Base-by-base conservation (phyloP, 1,140 invertebrate genomes). In the Thrips palmi region DNA sequence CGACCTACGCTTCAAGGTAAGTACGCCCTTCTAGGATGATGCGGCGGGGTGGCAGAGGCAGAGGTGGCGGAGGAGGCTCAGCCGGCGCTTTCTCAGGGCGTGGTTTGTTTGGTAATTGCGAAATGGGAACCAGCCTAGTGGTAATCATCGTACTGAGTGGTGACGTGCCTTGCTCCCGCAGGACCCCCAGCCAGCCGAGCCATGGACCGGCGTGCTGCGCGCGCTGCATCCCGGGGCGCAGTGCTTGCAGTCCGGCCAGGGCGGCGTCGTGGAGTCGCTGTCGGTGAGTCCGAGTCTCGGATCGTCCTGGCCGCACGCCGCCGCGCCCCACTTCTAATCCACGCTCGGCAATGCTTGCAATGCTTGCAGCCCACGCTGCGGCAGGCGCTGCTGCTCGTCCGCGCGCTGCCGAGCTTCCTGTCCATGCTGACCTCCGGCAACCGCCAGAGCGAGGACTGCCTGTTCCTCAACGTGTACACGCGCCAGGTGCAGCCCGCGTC, bases 331-430 rank as follows among this genome's bases (percentile, higher is more conserved):
- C n/a, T 11, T 7, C 6, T 22, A 10, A 32, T 6, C 31, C 35
- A 25, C 33, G 31, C 5, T 41, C 58, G 7, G 50, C 65, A 25
- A 62, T 80, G 8, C 74, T 74, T 0, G 69, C 72, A 61, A 65
- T 83, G 44, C 67, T 69, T 12, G 77, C 77, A 3, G 46, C 74
- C 0, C 78, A 62, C 24, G 66, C 65, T 1, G 59, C 73, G 11
- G 77, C 80, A 55, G 77, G 76, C 4, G 60, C 71, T 19, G 50
- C 80, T 19, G 67, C 64, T 53, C 68, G 63, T 11, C n/a, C n/a
- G n/a, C n/a, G n/a, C n/a, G 62, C 73, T 25, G 65, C 72, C 74
- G 49, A 36, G 42, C 25, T 29, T 27, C n/a, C 24, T 27, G 7
- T 8, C n/a, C 18, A 12, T 38, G n/a, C n/a, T 33, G 18, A 1